Conservation (phyloP, 2,888 invertebrate genomes). For the Mesochorus sp. region DNA sequence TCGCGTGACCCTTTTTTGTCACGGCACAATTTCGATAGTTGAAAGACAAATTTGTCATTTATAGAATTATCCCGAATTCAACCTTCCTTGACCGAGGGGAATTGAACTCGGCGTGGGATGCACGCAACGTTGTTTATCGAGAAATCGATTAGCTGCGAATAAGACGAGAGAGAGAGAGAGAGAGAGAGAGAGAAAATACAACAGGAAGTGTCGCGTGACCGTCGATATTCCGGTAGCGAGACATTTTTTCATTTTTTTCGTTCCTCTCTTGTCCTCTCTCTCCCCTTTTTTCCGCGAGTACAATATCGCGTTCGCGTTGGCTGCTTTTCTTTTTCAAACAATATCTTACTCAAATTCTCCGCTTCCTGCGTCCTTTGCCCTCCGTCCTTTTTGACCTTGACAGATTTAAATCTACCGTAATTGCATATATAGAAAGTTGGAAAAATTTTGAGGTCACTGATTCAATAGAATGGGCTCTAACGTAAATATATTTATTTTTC, state of each 20-base stretch:
- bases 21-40: too few relatives aligned
- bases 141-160: conserved; percentile 46
- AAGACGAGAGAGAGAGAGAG: conserved; percentile 24
- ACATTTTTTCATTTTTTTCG: background rate
- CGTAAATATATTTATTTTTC: background rate
- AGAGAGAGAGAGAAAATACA: background rate
- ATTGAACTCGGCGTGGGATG: background rate
- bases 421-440: background rate
- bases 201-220: conserved; percentile 50
- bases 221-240: conserved; percentile 22
- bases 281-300: conserved; percentile 1
- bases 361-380: too few relatives aligned
- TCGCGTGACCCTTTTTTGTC: background rate
- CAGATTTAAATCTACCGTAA: too few relatives aligned
- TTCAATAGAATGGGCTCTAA: background rate
- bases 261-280: background rate
- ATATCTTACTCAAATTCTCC: too few relatives aligned
- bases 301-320: conserved; percentile 39
- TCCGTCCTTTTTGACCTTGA: too few relatives aligned
- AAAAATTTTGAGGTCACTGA: background rate
- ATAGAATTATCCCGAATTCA: too few relatives aligned
- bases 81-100: too few relatives aligned
- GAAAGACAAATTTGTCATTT: too few relatives aligned
- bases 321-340: background rate
- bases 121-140: conserved; percentile 11